Conservation (phyloP, 2,113 vertebrate genomes). For the Donacobius atricapilla region DNA sequence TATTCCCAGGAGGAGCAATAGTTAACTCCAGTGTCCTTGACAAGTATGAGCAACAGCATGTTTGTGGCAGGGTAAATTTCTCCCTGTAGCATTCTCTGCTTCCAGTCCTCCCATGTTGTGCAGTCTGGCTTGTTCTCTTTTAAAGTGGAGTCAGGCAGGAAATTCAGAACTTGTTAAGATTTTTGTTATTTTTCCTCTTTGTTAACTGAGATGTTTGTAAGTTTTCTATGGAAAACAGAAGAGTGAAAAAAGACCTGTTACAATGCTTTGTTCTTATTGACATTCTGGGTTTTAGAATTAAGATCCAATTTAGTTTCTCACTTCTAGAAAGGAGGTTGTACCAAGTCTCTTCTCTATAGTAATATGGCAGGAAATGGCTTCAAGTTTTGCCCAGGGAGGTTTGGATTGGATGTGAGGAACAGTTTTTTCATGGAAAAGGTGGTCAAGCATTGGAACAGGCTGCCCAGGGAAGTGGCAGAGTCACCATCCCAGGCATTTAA, state of each 20-base stretch:
- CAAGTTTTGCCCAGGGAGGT: background rate
- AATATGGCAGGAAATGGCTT: background rate
- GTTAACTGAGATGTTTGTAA: background rate
- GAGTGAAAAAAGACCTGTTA: background rate
- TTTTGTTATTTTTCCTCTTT: background rate
- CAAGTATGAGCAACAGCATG: background rate
- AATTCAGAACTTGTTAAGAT: background rate
- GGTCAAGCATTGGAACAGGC: background rate
- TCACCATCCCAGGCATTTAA: background rate
- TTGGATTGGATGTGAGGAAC: background rate
- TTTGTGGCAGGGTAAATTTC: background rate
- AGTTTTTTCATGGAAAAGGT: background rate
- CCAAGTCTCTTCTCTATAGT: background rate
- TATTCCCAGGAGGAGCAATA: background rate
- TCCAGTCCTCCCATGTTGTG: background rate
- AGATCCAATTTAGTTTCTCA: background rate
- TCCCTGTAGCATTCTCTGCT: slow-evolving; percentile 17
- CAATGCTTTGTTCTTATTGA: background rate
- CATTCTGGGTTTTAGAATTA: background rate
- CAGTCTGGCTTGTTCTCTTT: background rate
- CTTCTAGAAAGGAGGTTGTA: background rate
- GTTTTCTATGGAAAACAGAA: background rate
- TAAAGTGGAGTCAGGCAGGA: background rate
- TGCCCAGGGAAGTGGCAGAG: background rate
- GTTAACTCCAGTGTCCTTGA: slow-evolving; percentile 14